A percentile compares a stretch with the other conserved stretches of the same genome.
These are phyloP conservation scores for Nipponia nippon DNA, from an alignment of 2,113 vertebrate species.

Conservation along the genomic window DNA sequence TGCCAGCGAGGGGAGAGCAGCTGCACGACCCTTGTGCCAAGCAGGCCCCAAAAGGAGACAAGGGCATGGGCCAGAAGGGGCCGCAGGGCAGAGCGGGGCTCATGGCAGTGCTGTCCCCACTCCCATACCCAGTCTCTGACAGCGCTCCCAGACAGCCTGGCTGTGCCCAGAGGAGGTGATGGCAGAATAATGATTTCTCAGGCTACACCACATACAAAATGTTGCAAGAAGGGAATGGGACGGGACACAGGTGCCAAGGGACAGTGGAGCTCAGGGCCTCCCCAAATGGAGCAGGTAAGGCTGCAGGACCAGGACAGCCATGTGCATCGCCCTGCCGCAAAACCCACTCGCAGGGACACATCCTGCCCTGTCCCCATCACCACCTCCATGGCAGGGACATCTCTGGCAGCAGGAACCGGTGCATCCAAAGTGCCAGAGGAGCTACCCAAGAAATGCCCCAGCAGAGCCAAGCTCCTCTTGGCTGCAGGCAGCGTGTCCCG, in stretches of 20 bases:
- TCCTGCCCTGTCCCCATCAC: neutral
- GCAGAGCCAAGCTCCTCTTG: neutral
- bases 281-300: neutral
- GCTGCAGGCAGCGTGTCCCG: neutral
- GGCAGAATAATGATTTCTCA: neutral
- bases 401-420: neutral
- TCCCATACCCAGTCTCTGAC: neutral
- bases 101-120: neutral
- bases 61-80: neutral
- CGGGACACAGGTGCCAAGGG: neutral
- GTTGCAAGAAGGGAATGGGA: fast-evolving
- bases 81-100: neutral
- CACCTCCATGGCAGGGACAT: neutral
- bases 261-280: neutral
- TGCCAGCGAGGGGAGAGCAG: neutral
- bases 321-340: neutral
- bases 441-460: neutral
- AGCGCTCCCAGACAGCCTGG: neutral
- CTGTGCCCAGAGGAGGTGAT: neutral
- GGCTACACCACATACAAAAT: neutral
- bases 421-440: neutral
- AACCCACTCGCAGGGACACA: neutral
- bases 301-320: neutral
- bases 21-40: neutral
- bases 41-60: neutral